phyloP scores from a whole-genome alignment of 1,140 invertebrate genomes.

The Eufriesea mexicana region DNA sequence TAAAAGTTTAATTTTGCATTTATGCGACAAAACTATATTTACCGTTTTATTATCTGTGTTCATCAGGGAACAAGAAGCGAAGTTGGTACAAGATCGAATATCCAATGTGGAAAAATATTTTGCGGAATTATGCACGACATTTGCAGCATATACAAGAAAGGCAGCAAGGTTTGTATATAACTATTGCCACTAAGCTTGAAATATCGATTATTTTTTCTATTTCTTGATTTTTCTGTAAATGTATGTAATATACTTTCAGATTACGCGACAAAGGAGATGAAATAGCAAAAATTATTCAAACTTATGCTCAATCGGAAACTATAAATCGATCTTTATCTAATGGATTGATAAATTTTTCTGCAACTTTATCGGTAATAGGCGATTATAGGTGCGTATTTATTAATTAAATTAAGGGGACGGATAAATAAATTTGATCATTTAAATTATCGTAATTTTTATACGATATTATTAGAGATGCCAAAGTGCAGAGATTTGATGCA shows the following conservation, averaged over 20 bases:
- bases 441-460: background rate
- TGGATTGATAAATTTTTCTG: slow-evolving; percentile 85
- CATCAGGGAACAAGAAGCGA: slow-evolving; percentile 85
- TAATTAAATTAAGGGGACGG: background rate
- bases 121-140: slow-evolving; percentile 86
- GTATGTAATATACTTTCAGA: slow-evolving; percentile 73
- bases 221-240: background rate
- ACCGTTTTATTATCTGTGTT: slow-evolving; percentile 6
- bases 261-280: slow-evolving; percentile 88
- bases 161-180: slow-evolving; percentile 84
- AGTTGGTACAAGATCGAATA: slow-evolving; percentile 89
- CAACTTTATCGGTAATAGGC: slow-evolving; percentile 86
- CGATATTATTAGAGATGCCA: slow-evolving; percentile 82
- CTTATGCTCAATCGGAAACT: slow-evolving; percentile 86
- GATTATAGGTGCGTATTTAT: slow-evolving; percentile 83
- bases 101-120: slow-evolving; percentile 87
- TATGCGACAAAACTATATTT: background rate
- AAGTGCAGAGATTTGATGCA: slow-evolving; percentile 87
- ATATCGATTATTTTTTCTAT: slow-evolving; percentile 54
- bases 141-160: slow-evolving; percentile 87
- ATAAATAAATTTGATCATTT: background rate
- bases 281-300: slow-evolving; percentile 85
- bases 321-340: slow-evolving; percentile 86
- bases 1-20: background rate
- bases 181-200: background rate